Evolutionary conservation across 2,113 vertebrate species (phyloP), one percentile per base, ranked within the genome.

Genomic region (Nyctereutes procyonoides): DNA sequence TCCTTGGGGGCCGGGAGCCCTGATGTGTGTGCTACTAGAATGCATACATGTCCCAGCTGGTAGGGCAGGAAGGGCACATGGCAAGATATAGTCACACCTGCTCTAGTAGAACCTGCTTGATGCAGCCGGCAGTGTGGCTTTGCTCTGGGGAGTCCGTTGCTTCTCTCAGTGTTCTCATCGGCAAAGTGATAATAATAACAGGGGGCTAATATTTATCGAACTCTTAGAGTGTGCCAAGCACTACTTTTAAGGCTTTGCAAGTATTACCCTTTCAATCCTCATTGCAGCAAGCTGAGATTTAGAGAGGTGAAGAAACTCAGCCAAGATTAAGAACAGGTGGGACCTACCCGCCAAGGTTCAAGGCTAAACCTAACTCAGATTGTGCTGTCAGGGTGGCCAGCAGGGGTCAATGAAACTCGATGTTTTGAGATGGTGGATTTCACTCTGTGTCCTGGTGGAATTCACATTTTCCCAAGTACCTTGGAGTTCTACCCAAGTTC

Each of bases 331-430:
- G 53, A 82, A 19, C 15, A 26, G 48, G 9, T 20, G 19, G 60
- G 67, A 20, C 8, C 58, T 13, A 51, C 32, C 28, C 4, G 8
- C 51, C 51, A 51, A 28, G n/a, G 24, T n/a, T 83, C 53, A 43
- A 60, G 53, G 82, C 48, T 43, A 30, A 63, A 9, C 32, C 1
- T 24, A 32, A 26, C 53, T 10, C 35, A 88, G 63, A 19, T 19
- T 60, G 32, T 22, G 8, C 60, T 32, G 0, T 17, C 9, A 1
- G 71, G 63, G n/a, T 32, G 22, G 28, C 55, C 90, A 55, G 1
- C 6, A 30, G 58, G 26, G 65, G 76, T 2, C 30, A 3, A 20
- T 48, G n/a, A 56, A 20, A 74, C 13, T 2, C 1, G 2, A 0
- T 20, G 15, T 51, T 90, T 38, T 74, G 65, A 79, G 62, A 38